A percentile compares a stretch with the other conserved stretches of the same genome.
These are phyloP conservation scores for Smittia aterrima DNA, from an alignment of 2,888 invertebrate species.

Conservation along the genomic window DNA sequence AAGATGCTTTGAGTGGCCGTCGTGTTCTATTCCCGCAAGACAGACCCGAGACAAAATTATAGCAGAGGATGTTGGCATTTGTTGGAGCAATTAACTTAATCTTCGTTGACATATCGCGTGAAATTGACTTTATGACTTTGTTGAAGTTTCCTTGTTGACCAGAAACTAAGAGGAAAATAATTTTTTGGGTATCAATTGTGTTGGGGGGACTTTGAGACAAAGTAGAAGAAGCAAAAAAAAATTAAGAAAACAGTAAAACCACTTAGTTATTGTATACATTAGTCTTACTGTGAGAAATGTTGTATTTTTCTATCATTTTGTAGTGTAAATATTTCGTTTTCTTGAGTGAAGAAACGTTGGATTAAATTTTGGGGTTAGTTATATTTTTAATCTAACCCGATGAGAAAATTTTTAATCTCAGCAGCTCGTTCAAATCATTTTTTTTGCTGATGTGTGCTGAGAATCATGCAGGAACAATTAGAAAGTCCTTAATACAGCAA, in stretches of 20 bases:
- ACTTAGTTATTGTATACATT: conserved; percentile 15
- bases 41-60: conserved; percentile 35
- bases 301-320: conserved; percentile 7
- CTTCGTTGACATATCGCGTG: conserved; percentile 38
- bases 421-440: no score
- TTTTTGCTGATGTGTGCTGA: no score
- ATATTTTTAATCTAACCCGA: neutral
- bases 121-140: conserved; percentile 22
- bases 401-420: no score
- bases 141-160: conserved; percentile 23
- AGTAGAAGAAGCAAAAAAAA: no score
- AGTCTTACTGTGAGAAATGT: neutral
- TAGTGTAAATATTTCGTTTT: conserved; percentile 18
- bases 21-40: conserved; percentile 17
- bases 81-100: conserved; percentile 16
- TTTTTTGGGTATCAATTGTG: conserved; percentile 34
- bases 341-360: no score
- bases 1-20: conserved; percentile 12
- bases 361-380: no score
- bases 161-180: neutral
- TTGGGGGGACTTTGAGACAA: conserved; percentile 38
- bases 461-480: no score
- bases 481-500: no score
- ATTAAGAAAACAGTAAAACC: neutral
- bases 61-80: conserved; percentile 37